Evolutionary conservation across 2,113 vertebrate genomes (phyloP).

Genomic region (Cebus imitator): DNA sequence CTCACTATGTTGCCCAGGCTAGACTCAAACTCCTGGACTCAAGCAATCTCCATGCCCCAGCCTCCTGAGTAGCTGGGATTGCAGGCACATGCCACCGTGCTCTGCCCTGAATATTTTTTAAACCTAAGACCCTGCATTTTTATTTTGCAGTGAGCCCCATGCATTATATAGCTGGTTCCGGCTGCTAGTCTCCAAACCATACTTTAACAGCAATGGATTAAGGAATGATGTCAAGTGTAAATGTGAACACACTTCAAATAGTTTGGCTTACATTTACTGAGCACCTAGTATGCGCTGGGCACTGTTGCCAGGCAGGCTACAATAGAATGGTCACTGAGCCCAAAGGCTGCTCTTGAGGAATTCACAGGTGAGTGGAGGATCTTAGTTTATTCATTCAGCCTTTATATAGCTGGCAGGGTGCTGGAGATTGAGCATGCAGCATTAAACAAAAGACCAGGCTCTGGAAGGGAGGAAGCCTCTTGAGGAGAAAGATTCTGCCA

Average conservation of each 20-base stretch:
- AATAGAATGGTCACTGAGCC: background rate
- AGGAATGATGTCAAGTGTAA: background rate
- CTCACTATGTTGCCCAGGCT: too few relatives aligned
- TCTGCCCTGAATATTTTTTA: background rate
- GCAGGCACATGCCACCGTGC: too few relatives aligned
- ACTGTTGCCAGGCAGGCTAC: background rate
- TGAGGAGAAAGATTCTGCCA: background rate
- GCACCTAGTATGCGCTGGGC: background rate
- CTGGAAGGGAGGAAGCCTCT: background rate
- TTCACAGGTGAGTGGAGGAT: background rate
- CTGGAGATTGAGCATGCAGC: rapidly evolving
- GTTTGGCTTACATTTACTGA: background rate
- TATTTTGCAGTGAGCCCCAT: background rate
- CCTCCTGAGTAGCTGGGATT: too few relatives aligned
- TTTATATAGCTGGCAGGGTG: rapidly evolving
- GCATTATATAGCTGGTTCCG: background rate
- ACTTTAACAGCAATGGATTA: background rate
- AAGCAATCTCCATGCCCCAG: too few relatives aligned
- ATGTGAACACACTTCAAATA: background rate
- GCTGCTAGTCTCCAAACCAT: background rate
- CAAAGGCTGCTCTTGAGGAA: background rate
- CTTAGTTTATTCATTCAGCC: background rate
- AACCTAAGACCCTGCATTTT: background rate
- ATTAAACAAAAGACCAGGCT: background rate
- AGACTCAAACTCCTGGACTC: too few relatives aligned